Percentiles rank a stretch among this genome's conserved stretches.
phyloP scores from a whole-genome alignment of 2,113 vertebrate species.

The Nannospalax galili region DNA sequence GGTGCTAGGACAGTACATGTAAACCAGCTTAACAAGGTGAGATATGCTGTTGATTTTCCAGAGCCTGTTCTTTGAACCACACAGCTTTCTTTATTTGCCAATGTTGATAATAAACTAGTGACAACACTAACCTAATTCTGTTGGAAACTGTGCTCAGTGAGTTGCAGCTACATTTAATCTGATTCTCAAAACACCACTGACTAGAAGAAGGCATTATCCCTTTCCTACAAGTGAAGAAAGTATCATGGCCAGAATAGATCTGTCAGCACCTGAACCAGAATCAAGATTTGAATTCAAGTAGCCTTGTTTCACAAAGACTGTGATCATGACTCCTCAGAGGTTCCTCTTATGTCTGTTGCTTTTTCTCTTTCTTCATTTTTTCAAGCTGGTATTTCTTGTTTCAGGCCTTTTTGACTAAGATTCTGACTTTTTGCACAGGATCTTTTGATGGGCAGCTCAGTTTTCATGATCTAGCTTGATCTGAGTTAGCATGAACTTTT shows the following conservation, averaged over 20 bases:
- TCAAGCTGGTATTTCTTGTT: too few relatives aligned
- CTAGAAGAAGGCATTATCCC: rapidly evolving
- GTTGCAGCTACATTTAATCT: neutral
- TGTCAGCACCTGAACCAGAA: neutral
- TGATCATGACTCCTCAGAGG: neutral
- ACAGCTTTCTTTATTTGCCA: neutral
- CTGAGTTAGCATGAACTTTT: too few relatives aligned
- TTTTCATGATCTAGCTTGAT: too few relatives aligned
- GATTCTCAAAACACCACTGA: neutral
- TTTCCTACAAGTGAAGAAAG: neutral
- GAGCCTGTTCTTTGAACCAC: neutral
- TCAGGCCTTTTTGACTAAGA: too few relatives aligned
- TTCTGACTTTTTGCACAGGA: too few relatives aligned
- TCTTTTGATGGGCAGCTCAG: too few relatives aligned
- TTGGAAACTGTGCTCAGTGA: neutral
- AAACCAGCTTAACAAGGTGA: neutral
- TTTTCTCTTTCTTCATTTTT: neutral
- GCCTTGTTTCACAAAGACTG: neutral
- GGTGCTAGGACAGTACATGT: neutral
- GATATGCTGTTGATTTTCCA: neutral
- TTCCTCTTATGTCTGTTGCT: neutral
- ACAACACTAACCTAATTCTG: neutral
- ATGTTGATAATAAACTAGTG: neutral
- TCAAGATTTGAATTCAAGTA: neutral
- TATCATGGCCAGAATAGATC: rapidly evolving